These are phyloP conservation scores for Pomacea maculata DNA, from an alignment of 1,140 invertebrate species.

Conservation along the genomic window DNA sequence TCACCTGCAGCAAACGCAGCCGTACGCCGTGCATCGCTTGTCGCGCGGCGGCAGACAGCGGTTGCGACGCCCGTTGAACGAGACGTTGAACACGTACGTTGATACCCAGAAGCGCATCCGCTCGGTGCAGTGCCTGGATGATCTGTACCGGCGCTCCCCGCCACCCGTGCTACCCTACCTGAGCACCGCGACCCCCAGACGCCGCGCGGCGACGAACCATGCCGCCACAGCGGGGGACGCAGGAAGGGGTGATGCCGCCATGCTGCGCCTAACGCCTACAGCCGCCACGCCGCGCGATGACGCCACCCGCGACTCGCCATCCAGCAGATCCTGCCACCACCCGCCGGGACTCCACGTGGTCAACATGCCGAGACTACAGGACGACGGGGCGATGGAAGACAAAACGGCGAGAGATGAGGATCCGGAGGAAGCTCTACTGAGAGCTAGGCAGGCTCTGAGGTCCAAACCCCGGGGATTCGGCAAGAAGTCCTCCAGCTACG, in stretches of 20 bases:
- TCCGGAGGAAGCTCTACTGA: neutral
- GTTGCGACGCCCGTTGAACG: slow-evolving; percentile 20
- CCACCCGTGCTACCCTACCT: slow-evolving; percentile 14
- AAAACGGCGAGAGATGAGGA: neutral
- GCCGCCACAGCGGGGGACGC: neutral
- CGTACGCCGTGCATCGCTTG: neutral
- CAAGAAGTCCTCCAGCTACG: neutral
- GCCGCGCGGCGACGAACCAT: neutral
- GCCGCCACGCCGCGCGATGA: no score
- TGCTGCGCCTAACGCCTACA: neutral
- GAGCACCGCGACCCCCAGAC: neutral
- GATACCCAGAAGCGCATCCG: slow-evolving; percentile 30
- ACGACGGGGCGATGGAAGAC: neutral
- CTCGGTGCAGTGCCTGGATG: slow-evolving; percentile 20
- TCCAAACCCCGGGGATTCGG: neutral
- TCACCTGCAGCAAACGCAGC: neutral
- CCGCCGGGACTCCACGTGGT: neutral
- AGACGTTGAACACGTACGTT: slow-evolving; percentile 30
- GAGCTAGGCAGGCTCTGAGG: neutral
- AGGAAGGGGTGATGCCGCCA: neutral
- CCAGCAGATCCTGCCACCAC: neutral
- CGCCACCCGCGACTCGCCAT: neutral
- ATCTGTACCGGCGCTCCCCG: slow-evolving; percentile 12
- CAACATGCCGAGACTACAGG: neutral
- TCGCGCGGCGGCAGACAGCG: neutral